Evolutionary conservation across 2,888 invertebrate genomes (phyloP).

Genomic region (Philereme vetulata): DNA sequence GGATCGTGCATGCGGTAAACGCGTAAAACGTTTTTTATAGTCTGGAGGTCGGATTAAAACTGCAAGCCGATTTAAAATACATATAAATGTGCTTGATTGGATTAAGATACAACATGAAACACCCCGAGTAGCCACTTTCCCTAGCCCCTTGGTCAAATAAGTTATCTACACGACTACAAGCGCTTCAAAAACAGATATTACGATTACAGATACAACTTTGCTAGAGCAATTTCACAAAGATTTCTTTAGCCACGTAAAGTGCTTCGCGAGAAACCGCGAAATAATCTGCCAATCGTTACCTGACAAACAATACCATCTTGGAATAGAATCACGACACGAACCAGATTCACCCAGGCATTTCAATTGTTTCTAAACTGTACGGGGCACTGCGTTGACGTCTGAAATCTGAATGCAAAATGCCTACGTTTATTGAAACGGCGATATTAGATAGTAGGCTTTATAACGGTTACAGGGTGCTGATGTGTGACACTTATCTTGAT

Average conservation of each 20-base stretch:
- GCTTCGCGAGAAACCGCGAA: conserved; percentile 2
- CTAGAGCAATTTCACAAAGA: not conserved
- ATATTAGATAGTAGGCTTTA: conserved; percentile 44
- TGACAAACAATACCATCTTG: conserved; percentile 45
- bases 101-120: too few species aligned
- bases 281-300: conserved; percentile 35
- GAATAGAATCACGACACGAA: conserved; percentile 25
- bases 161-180: too few species aligned
- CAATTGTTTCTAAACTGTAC: conserved; percentile 26
- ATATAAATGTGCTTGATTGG: too few species aligned
- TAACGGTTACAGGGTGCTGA: conserved; percentile 38
- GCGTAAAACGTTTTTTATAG: too few species aligned
- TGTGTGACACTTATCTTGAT: conserved; percentile 31
- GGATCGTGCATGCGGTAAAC: too few species aligned
- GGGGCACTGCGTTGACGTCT: conserved; percentile 31
- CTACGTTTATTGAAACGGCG: conserved; percentile 26
- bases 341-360: conserved; percentile 27
- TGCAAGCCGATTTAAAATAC: too few species aligned
- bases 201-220: not conserved
- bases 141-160: too few species aligned
- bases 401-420: conserved; percentile 43
- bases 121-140: too few species aligned
- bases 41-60: too few species aligned
- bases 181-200: not conserved
- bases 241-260: conserved; percentile 1